Conservation (phyloP, 2,888 invertebrate species). For the Lordiphosa fenestrarum region DNA sequence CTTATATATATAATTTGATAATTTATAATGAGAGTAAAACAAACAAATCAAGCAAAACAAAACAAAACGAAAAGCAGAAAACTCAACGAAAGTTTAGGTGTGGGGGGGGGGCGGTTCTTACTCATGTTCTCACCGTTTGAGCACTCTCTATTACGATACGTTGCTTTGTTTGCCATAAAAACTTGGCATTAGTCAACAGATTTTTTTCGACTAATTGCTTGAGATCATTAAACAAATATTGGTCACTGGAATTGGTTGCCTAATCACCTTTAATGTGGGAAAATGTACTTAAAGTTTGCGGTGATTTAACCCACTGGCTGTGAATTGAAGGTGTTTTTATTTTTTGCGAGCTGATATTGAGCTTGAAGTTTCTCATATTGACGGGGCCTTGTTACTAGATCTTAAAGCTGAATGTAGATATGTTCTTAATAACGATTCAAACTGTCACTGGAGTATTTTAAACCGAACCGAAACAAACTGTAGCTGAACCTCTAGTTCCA, state of each 20-base stretch:
- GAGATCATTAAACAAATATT: slow-evolving; percentile 13
- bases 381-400: too few relatives aligned
- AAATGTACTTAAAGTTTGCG: background rate
- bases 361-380: too few relatives aligned
- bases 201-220: slow-evolving; percentile 10
- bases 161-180: slow-evolving; percentile 24
- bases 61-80: too few relatives aligned
- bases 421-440: too few relatives aligned
- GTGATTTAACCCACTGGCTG: too few relatives aligned
- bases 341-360: too few relatives aligned
- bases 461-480: too few relatives aligned
- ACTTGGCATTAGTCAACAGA: slow-evolving; percentile 36
- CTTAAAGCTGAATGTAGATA: too few relatives aligned
- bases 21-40: slow-evolving; percentile 27
- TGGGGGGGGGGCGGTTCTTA: too few relatives aligned
- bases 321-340: too few relatives aligned
- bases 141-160: slow-evolving; percentile 15
- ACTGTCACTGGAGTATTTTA: too few relatives aligned
- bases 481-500: too few relatives aligned
- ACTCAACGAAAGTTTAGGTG: slow-evolving; percentile 13
- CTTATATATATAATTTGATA: slow-evolving; percentile 20
- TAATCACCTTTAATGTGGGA: background rate
- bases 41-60: slow-evolving; percentile 5
- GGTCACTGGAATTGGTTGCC: background rate
- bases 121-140: background rate